These are phyloP conservation scores for Bos indicus DNA, from an alignment of 2,113 vertebrate species.

Conservation along the genomic window DNA sequence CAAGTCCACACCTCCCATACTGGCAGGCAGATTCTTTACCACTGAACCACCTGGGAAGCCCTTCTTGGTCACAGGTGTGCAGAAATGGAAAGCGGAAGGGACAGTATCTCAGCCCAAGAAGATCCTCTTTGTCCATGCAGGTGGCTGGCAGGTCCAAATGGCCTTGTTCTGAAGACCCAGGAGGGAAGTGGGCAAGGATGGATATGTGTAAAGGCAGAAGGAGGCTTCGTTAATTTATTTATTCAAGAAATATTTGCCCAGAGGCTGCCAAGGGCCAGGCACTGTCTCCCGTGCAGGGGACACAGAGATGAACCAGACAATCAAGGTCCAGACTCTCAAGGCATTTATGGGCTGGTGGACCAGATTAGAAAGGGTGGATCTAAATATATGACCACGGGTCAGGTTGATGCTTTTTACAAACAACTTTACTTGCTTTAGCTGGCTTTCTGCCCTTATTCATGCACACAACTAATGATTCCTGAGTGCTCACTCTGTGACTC, in stretches of 20 bases:
- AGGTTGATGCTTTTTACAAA: neutral
- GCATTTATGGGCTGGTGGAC: neutral
- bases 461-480: accelerated
- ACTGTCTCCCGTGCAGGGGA: neutral
- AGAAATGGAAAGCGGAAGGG: neutral
- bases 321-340: neutral
- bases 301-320: neutral
- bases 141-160: neutral
- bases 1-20: neutral
- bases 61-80: no score
- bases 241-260: neutral
- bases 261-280: neutral
- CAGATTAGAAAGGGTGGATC: neutral
- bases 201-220: neutral
- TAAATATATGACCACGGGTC: neutral
- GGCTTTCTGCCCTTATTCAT: neutral
- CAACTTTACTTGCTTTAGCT: neutral
- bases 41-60: neutral
- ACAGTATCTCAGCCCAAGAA: neutral
- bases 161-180: neutral
- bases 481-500: accelerated
- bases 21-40: neutral
- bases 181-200: neutral
- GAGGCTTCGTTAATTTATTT: neutral
- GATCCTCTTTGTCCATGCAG: neutral